A percentile compares a stretch with the other conserved stretches of the same genome.
Conservation (phyloP, 2,797 vertebrate genomes). For the Capromys pilorides region DNA sequence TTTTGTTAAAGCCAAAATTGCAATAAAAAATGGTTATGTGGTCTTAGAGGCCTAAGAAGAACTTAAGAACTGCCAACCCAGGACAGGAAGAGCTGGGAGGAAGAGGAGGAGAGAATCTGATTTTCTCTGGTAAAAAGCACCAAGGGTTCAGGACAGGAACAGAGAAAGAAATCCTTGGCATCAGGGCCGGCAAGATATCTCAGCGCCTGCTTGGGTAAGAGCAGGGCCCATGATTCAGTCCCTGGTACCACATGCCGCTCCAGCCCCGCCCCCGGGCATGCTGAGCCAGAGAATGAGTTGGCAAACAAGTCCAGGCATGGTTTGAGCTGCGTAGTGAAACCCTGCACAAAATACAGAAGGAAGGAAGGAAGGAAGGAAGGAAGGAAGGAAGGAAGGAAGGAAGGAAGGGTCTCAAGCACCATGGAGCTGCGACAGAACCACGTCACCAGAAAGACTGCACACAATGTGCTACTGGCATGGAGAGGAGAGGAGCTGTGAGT, state of each 20-base stretch:
- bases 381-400: no score
- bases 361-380: no score
- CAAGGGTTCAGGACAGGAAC: not conserved
- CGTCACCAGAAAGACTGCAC: not conserved
- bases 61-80: not conserved
- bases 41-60: not conserved
- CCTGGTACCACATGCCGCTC: no score
- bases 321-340: no score
- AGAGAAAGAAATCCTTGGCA: not conserved
- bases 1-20: conserved; percentile 31
- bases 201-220: no score
- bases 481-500: not conserved
- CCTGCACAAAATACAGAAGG: no score
- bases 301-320: no score
- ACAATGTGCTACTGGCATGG: not conserved
- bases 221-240: no score
- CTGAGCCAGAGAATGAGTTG: no score
- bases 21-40: not conserved
- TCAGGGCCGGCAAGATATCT: no score
- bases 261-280: no score
- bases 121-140: conserved; percentile 2
- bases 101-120: not conserved
- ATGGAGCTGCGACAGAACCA: not conserved
- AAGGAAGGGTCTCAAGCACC: not conserved
- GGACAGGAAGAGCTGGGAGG: not conserved